These are phyloP conservation scores for Lates japonicus DNA, from an alignment of 2,797 vertebrate genomes.

Conservation along the genomic window DNA sequence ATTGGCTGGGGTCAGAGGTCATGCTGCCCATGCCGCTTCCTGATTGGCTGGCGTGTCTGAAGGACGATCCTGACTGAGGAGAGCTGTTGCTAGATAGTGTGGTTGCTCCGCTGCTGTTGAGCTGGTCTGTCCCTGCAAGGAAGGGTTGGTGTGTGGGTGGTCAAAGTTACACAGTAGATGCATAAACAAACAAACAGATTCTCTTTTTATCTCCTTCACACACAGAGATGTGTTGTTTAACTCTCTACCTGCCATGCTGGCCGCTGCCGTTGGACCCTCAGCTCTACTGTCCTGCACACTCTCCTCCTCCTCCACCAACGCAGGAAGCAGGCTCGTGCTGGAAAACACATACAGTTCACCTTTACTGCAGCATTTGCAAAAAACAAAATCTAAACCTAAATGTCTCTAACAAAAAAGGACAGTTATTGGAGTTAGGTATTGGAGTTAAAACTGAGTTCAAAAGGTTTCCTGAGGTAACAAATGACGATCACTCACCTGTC, in stretches of 20 bases:
- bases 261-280: constrained; percentile 31
- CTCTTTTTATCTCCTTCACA: constrained; percentile 5
- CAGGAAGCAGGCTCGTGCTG: constrained; percentile 78
- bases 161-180: constrained; percentile 32
- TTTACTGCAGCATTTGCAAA: constrained; percentile 3
- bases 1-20: constrained; percentile 58
- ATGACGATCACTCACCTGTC: constrained; percentile 74
- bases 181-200: constrained; percentile 30
- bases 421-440: too few relatives aligned
- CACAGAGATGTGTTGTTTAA: background rate
- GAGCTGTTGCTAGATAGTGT: constrained; percentile 34
- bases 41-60: constrained; percentile 49
- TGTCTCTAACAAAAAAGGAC: background rate
- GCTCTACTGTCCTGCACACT: constrained; percentile 54
- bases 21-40: constrained; percentile 24
- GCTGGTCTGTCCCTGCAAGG: constrained; percentile 58
- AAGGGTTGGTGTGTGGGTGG: constrained; percentile 40
- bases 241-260: constrained; percentile 71
- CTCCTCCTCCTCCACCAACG: constrained; percentile 80
- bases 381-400: background rate
- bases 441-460: background rate
- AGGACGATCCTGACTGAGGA: constrained; percentile 31
- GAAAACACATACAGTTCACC: constrained; percentile 25
- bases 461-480: background rate
- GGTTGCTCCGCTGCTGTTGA: constrained; percentile 24